phyloP scores from a whole-genome alignment of 2,888 invertebrate genomes.

The Erebia ligea region DNA sequence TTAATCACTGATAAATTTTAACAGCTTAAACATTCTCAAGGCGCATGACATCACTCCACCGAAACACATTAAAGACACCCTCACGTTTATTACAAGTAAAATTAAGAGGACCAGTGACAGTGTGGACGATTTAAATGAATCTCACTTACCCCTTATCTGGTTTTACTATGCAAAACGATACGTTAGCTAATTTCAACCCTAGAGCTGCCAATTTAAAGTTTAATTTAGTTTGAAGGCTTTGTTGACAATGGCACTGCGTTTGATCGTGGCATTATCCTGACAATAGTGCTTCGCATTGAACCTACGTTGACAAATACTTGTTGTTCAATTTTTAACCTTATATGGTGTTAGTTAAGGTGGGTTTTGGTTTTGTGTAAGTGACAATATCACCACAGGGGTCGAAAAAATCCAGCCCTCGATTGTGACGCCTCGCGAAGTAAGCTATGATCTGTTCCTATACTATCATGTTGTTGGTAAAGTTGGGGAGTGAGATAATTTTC shows the following conservation, averaged over 20 bases:
- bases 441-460: slow-evolving; percentile 79
- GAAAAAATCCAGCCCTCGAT: slow-evolving; percentile 74
- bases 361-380: slow-evolving; percentile 47
- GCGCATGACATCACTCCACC: slow-evolving; percentile 41
- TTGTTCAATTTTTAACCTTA: slow-evolving; percentile 52
- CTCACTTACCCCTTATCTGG: slow-evolving; percentile 74
- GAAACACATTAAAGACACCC: slow-evolving; percentile 45
- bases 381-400: slow-evolving; percentile 78
- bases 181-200: slow-evolving; percentile 47
- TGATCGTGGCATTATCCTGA: slow-evolving; percentile 80
- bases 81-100: slow-evolving; percentile 59
- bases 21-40: slow-evolving; percentile 33
- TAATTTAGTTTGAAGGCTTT: slow-evolving; percentile 35
- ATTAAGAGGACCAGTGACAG: slow-evolving; percentile 77
- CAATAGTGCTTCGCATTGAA: slow-evolving; percentile 79
- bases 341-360: slow-evolving; percentile 49
- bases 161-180: slow-evolving; percentile 46
- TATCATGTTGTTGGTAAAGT: slow-evolving; percentile 57
- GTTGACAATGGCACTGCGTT: slow-evolving; percentile 72
- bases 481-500: slow-evolving; percentile 1
- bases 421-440: slow-evolving; percentile 81
- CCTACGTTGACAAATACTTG: slow-evolving; percentile 69
- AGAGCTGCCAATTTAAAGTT: slow-evolving; percentile 40
- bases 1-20: slow-evolving; percentile 30
- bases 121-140: slow-evolving; percentile 79